Evolutionary conservation across 2,888 invertebrate genomes (phyloP), one percentile per base, ranked within the genome.

Genomic region (Timandra comae): DNA sequence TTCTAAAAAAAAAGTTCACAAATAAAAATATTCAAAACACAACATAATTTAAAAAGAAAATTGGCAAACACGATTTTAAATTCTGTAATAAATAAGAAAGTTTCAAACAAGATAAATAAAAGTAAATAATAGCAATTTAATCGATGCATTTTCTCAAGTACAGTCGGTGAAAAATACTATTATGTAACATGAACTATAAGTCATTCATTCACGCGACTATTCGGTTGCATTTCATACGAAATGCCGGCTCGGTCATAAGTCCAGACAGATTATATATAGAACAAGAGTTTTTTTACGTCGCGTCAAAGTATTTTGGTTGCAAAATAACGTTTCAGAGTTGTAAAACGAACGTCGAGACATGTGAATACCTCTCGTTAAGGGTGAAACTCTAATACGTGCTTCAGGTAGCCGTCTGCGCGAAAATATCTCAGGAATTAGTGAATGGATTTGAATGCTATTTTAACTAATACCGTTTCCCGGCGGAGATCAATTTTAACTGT

Each of bases 191-290:
- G 47, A 44, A 45, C 53, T 47, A 52, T 60, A 64, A 59, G 56
- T 63, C 66, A 73, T 68, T 71, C 65, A 72, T 61, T 3, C 58
- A 5, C 16, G 47, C 43, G 41, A 43, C 56, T 62, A 64, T 58
- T 59, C 58, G 43, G 45, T 38, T 58, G 63, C 59, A 63, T 56
- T 57, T 53, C 45, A 56, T 48, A 52, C 46, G 50, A 52, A 58
- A 56, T 48, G 51, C 45, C 49, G 48, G 49, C 50, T 55, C 62
- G 52, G 63, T 53, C 60, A 58, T 52, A 53, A 51, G 46, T 52
- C 62, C 60, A 68, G 69, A 66, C 71, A 51, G 39, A 46, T 50
- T 73, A 74, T 63, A 68, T 70, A 64, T 73, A 74, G 72, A 63
- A 43, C 45, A 48, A 56, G 46, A 50, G 56, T 56, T 67, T 73